Base-by-base conservation (phyloP, 2,888 invertebrate genomes). In the Papilio elwesi region DNA sequence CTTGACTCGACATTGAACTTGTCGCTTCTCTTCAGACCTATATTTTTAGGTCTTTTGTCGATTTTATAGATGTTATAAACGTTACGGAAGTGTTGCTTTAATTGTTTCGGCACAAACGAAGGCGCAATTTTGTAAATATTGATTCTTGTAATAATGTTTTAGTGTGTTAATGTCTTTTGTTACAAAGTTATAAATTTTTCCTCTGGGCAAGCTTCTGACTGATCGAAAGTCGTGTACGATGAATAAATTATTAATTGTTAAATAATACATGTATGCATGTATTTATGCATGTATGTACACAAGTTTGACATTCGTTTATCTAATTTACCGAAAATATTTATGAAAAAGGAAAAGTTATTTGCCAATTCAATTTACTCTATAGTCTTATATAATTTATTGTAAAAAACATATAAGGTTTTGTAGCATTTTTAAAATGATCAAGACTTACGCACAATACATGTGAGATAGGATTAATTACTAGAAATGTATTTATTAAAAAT, bases 401-500 rank as follows among this genome's bases (percentile, higher is more conserved):
- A 13, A 57, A 70, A 73, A 63, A 74, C 77, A 77, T 78, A 70
- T 68, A 75, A 75, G 73, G 70, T 86, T 83, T 86, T 82, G 82
- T 87, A 87, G 82, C 81, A 86, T 85, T 84, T 88, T 83, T 86
- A 86, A 80, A 80, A 85, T 77, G 86, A 86, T 74, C 87, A 87
- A 84, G 90, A 91, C 85, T 90, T 85, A 90, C 93, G 93, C 93
- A 93, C 93, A 93, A 93, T 78, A 86, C 87, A 79, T 87, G 93
- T 93, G 93, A 93, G 89, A 90, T 90, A 91, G 85, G 77, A 81
- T 89, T 86, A 85, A 71, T 36, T 78, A 81, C 76, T 86, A 86
- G 82, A 82, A 75, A 79, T 78, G 86, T 89, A 89, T 89, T 83
- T 87, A 90, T 85, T 83, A 78, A 78, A 83, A 80, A 84, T 78